Percentiles rank a stretch among this genome's conserved stretches.
These are phyloP conservation scores for Calliopum simillimum DNA, from an alignment of 2,888 invertebrate species.

Conservation along the genomic window DNA sequence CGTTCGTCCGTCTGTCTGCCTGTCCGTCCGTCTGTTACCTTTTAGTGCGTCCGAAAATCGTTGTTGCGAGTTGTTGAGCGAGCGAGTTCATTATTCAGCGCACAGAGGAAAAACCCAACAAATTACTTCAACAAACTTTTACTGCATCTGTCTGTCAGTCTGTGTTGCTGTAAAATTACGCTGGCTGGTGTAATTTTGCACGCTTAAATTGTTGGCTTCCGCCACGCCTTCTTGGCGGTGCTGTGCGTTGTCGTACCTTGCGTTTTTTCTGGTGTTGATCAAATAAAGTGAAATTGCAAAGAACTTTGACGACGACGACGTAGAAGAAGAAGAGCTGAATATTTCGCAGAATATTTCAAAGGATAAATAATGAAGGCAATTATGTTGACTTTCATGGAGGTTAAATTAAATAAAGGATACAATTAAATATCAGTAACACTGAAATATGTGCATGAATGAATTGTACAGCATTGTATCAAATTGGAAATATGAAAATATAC, in stretches of 20 bases:
- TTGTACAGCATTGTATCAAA: too few relatives aligned
- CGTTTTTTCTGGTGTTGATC: too few relatives aligned
- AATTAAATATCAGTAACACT: slow-evolving; percentile 44
- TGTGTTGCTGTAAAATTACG: slow-evolving; percentile 26
- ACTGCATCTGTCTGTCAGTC: slow-evolving; percentile 38
- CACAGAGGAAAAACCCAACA: slow-evolving; percentile 40
- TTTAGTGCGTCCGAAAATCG: too few relatives aligned
- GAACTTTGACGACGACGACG: neutral
- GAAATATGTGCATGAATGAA: slow-evolving; percentile 7
- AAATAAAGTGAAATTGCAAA: too few relatives aligned
- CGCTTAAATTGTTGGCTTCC: neutral
- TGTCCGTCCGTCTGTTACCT: too few relatives aligned
- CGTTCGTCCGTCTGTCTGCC: too few relatives aligned
- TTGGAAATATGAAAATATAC: too few relatives aligned
- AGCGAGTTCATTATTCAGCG: slow-evolving; percentile 55
- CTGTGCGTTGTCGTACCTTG: too few relatives aligned
- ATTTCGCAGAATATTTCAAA: neutral
- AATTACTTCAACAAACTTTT: slow-evolving; percentile 50
- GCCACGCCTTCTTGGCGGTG: neutral
- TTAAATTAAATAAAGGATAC: slow-evolving; percentile 31
- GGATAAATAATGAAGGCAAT: slow-evolving; percentile 55
- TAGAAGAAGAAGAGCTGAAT: neutral
- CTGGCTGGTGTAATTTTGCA: neutral
- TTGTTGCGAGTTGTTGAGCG: slow-evolving; percentile 36
- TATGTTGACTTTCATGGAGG: slow-evolving; percentile 54